A percentile compares a stretch with the other conserved stretches of the same genome.
Evolutionary conservation across 1,140 invertebrate species (phyloP).

Genomic region (Cepaea nemoralis): DNA sequence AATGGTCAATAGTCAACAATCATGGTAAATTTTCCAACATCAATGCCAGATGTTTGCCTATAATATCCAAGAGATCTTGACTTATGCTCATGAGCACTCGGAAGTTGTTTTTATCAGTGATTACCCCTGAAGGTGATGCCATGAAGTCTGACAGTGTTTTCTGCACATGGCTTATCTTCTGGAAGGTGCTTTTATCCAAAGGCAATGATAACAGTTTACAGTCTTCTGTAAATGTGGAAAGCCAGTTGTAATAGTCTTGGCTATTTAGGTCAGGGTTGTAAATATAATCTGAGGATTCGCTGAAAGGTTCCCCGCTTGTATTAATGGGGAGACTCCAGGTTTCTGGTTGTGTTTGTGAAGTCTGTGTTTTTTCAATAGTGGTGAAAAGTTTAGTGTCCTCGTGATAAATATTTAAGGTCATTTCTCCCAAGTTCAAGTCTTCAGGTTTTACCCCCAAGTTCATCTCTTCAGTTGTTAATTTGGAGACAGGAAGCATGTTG

Average conservation of each 20-base stretch:
- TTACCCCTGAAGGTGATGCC: conserved; percentile 65
- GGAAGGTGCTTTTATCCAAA: conserved; percentile 63
- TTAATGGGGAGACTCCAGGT: background rate
- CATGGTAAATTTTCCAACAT: conserved; percentile 56
- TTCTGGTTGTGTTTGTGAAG: background rate
- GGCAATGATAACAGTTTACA: conserved; percentile 66
- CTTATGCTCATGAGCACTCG: conserved; percentile 67
- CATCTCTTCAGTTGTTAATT: background rate
- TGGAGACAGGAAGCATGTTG: background rate
- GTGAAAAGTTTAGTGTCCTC: background rate
- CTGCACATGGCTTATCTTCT: conserved; percentile 68
- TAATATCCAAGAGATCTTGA: conserved; percentile 63
- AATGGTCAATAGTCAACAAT: background rate
- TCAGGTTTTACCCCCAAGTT: background rate
- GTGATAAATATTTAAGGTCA: background rate
- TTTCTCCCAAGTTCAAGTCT: background rate
- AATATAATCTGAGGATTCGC: conserved; percentile 53
- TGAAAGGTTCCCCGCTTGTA: background rate
- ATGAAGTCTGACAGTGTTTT: conserved; percentile 68
- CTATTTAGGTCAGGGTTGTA: conserved; percentile 64
- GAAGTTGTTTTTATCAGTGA: conserved; percentile 67
- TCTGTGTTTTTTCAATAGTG: background rate
- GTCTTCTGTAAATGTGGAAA: conserved; percentile 64
- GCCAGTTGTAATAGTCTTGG: conserved; percentile 70
- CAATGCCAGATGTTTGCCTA: conserved; percentile 64